These are phyloP conservation scores for Stomatorhinus ivindoensis DNA, from an alignment of 2,113 vertebrate genomes.

Conservation along the genomic window DNA sequence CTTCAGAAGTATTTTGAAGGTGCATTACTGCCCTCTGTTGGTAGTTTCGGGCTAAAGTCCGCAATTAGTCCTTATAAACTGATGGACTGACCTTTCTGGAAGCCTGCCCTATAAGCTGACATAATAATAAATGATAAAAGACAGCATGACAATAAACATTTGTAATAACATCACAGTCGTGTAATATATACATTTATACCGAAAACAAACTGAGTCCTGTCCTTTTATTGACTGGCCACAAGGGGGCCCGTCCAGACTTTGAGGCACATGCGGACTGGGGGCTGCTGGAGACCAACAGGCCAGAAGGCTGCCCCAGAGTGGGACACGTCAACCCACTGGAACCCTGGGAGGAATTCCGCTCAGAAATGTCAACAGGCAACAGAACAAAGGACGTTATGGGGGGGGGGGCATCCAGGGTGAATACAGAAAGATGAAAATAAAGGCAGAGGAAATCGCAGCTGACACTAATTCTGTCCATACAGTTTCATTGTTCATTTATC, in stretches of 20 bases:
- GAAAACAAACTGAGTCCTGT: neutral
- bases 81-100: neutral
- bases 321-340: slow-evolving; percentile 16
- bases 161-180: neutral
- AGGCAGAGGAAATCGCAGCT: neutral
- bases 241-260: neutral
- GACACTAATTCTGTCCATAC: neutral
- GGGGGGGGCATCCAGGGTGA: neutral
- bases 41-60: neutral
- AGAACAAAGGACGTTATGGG: neutral
- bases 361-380: neutral
- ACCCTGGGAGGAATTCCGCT: slow-evolving; percentile 16
- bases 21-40: neutral
- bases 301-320: neutral
- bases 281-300: neutral
- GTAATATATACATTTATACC: neutral
- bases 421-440: neutral
- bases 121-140: neutral
- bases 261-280: neutral
- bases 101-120: neutral
- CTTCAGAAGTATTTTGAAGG: neutral
- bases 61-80: neutral
- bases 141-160: neutral
- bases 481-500: neutral
- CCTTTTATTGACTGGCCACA: neutral